Evolutionary conservation across 2,113 vertebrate species (phyloP).

Genomic region (Emydocephalus ijimae): DNA sequence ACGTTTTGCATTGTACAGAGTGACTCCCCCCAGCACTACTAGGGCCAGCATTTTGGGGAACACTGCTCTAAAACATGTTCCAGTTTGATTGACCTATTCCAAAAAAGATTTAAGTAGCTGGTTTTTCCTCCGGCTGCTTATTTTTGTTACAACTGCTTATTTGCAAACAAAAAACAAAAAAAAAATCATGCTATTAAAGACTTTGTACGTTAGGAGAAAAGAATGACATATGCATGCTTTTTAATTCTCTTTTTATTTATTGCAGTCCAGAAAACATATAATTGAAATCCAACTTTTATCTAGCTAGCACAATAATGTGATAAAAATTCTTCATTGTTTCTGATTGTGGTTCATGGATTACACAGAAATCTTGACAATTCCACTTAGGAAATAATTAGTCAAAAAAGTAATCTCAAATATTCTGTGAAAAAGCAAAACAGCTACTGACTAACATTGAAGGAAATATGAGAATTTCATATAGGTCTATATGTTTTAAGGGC

Average conservation of each 20-base stretch:
- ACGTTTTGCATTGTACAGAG: not conserved
- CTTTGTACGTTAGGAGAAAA: not conserved
- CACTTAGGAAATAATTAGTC: not conserved
- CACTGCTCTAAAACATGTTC: not conserved
- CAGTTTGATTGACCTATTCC: not conserved
- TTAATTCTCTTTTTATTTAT: not conserved
- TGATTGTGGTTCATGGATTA: not conserved
- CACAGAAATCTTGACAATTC: not conserved
- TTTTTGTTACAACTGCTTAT: not conserved
- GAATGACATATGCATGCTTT: not conserved
- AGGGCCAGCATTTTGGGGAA: not conserved
- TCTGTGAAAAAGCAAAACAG: not conserved
- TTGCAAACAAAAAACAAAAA: not conserved
- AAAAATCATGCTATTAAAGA: no score
- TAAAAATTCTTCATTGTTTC: not conserved
- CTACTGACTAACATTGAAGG: not conserved
- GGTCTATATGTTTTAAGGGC: not conserved
- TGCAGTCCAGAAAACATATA: not conserved
- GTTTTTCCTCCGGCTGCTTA: not conserved
- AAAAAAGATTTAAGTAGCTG: not conserved
- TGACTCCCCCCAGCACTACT: fast-evolving
- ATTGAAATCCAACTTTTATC: not conserved
- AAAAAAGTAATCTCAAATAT: not conserved
- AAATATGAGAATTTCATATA: not conserved
- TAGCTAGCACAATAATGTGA: not conserved